phyloP scores from a whole-genome alignment of 2,113 vertebrate genomes.

The Triplophysa tibetana region DNA sequence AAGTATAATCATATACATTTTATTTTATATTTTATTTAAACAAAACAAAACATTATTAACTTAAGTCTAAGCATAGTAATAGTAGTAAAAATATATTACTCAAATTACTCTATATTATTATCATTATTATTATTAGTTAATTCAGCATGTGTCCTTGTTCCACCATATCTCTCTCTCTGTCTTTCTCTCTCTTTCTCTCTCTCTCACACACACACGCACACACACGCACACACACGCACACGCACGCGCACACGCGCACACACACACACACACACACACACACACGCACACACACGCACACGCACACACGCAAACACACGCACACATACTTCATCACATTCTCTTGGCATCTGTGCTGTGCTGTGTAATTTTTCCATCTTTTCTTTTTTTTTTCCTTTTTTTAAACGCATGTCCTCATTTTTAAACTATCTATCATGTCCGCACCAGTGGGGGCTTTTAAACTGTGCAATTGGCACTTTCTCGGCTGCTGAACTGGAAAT shows the following conservation, averaged over 20 bases:
- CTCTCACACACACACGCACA: too few species aligned
- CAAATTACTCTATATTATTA: not conserved
- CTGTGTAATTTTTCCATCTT: constrained; percentile 35
- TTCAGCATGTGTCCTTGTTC: constrained; percentile 2
- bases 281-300: constrained; percentile 4
- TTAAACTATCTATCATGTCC: constrained; percentile 83
- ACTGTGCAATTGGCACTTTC: constrained; percentile 85
- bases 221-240: constrained; percentile 4
- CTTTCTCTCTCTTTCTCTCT: constrained; percentile 43
- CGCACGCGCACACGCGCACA: too few species aligned
- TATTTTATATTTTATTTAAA: too few species aligned
- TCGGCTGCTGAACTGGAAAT: constrained; percentile 84
- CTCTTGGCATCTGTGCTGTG: constrained; percentile 29
- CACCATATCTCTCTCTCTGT: constrained; percentile 31
- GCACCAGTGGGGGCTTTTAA: constrained; percentile 80
- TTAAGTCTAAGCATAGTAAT: too few species aligned
- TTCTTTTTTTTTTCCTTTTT: constrained; percentile 53
- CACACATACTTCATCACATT: not conserved
- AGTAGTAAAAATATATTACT: too few species aligned
- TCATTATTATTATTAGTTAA: not conserved
- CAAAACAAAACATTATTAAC: too few species aligned
- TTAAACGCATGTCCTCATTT: constrained; percentile 81
- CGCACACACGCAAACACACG: not conserved
- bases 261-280: not conserved
- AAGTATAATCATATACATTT: too few species aligned